Evolutionary conservation across 2,797 vertebrate genomes (phyloP), one percentile per base, ranked within the genome.

Genomic region (Chloroceryle inda): DNA sequence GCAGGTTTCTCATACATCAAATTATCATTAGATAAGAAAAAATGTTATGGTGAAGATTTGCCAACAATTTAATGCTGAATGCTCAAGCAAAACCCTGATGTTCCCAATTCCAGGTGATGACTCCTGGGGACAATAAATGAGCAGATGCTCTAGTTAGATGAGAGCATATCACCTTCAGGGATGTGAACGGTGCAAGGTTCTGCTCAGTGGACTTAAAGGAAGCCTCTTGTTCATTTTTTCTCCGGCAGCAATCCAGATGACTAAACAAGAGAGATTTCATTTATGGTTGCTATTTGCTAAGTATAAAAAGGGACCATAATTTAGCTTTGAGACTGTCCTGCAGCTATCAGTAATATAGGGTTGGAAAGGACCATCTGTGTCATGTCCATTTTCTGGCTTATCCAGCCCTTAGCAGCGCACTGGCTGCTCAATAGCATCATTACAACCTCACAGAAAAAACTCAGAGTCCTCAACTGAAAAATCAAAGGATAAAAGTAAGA

Each of bases 1-100:
- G 47, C 95, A 95, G 93, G 93, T 95, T 95, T 96, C 93, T 96
- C 94, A 94, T 95, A 93, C 93, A 96, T 96, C 95, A 96, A 95
- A 96, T 96, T 94, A 96, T 93, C 96, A 76, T 96, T 96, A 96
- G 94, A 96, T 97, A 96, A 96, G 94, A 91, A 96, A 97, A 94
- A 94, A 94, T 91, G 94, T 63, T 82, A 71, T 2, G 1, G 75
- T 89, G 92, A 94, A 93, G 91, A 92, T 86, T 96, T 96, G 94
- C 94, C 95, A 96, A 69, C 93, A 96, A 94, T 81, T 95, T 96
- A 96, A 94, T 95, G 92, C 86, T 90, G 89, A 94, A 93, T 0
- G 40, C 83, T 96, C 75, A 89, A 71, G 89, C 63, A 91, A 95
- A 96, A 93, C 40, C 88, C 92, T 92, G 71, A 92, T 88, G 93